Base-by-base conservation (phyloP, 2,888 invertebrate species). In the Sisyra nigra region DNA sequence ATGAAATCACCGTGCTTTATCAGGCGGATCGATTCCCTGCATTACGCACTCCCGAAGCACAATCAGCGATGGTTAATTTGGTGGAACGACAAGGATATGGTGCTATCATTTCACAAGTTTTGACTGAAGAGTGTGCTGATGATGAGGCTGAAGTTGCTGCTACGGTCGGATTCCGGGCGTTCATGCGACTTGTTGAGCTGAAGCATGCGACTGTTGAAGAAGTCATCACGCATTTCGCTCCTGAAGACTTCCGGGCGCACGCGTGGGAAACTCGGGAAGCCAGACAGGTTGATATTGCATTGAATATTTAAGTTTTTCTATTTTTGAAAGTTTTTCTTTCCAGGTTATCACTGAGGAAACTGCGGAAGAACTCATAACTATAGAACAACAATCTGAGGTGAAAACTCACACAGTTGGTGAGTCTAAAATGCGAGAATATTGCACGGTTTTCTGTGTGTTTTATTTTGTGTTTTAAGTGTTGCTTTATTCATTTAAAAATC, bases 1-100 rank as follows among this genome's bases (percentile, higher is more conserved):
- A 74, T 53, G 78, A 86, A 63, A 80, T 88, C 37, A 81, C 80
- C 48, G 74, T 78, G 37, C 68, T 87, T 48, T 87, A 86, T 53
- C 76, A 80, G 53, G 78, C 83, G 13, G 74, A 83, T 52, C 74
- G 78, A 52, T 87, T 88, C 61, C 83, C 85, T 14, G 77, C 84
- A 10, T 59, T 89, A 43, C 73, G 78, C 54, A 76, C 80, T 10
- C 85, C 87, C 1, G 80, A 84, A 55, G 82, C 86, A 1, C 88
- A 88, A 60, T 82, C 83, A 24, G 87, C 88, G 8, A 63, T 88
- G 54, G 86, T 88, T 7, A 80, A 83, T 52, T 68, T 88, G 40
- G 86, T 88, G 1, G 88, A 88, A 60, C 70, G 87, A 19, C 78
- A 83, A 59, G 87, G 88, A 1, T 78, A 85, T 53, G 82, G 83